phyloP scores from a whole-genome alignment of 2,888 invertebrate species.

The Elgonia sp. region DNA sequence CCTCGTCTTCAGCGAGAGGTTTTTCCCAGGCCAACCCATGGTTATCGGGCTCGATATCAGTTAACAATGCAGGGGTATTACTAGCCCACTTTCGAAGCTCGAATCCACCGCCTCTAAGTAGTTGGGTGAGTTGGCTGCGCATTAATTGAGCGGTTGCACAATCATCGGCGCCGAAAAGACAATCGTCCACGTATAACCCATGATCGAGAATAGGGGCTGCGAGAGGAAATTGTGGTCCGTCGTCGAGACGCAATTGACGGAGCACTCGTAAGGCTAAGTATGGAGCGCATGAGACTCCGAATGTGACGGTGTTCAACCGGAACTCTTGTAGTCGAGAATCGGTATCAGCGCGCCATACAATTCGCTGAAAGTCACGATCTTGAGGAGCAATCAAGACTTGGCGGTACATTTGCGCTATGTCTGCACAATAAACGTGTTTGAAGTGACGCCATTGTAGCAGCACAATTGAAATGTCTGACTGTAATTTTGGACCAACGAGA shows the following conservation, averaged over 20 bases:
- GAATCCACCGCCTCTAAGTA: conserved; percentile 3
- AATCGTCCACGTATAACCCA: conserved; percentile 20
- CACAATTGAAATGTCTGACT: no score
- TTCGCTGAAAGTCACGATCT: no score
- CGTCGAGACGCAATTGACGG: neutral
- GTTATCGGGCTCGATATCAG: neutral
- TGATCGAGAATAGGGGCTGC: neutral
- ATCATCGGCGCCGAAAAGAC: conserved; percentile 22
- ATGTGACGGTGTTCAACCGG: neutral
- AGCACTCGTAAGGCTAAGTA: neutral
- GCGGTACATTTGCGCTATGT: no score
- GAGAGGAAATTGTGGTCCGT: neutral
- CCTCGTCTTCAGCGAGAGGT: conserved; percentile 1
- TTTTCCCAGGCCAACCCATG: conserved; percentile 20
- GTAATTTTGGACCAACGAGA: no score
- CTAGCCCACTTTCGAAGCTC: conserved; percentile 20
- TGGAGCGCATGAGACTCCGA: neutral
- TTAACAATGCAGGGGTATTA: conserved; percentile 1
- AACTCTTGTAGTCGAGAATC: no score
- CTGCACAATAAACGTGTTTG: no score
- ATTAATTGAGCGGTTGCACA: neutral
- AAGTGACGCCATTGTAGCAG: no score
- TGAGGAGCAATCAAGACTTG: no score
- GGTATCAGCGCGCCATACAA: no score
- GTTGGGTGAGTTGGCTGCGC: neutral